Percentiles rank a stretch among this genome's conserved stretches.
phyloP scores from a whole-genome alignment of 1,140 invertebrate genomes.

The Trachymyrmex septentrionalis region DNA sequence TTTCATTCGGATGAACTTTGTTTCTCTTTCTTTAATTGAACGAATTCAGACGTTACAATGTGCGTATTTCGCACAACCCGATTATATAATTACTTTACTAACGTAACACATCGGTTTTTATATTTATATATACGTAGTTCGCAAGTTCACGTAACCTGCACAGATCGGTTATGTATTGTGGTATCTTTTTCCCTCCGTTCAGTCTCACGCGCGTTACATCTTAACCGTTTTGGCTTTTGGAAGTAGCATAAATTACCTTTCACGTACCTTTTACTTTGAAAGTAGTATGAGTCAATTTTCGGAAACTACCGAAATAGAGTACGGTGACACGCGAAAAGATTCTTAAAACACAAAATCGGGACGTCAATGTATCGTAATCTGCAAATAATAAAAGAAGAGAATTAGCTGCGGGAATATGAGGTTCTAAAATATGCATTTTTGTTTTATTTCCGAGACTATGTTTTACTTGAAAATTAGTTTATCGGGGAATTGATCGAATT shows the following conservation, averaged over 20 bases:
- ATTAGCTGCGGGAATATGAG: not conserved
- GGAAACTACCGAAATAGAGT: constrained; percentile 22
- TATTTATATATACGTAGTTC: constrained; percentile 11
- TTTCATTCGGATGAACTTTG: not conserved
- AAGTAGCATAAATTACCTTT: constrained; percentile 5
- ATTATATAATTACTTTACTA: constrained; percentile 66
- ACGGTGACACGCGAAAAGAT: not conserved
- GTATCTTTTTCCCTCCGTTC: not conserved
- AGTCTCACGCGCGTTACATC: not conserved
- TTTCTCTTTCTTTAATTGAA: constrained; percentile 60
- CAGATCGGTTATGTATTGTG: constrained; percentile 46
- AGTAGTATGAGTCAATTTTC: constrained; percentile 18
- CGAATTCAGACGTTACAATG: constrained; percentile 8
- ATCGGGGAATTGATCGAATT: not conserved
- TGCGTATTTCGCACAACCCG: constrained; percentile 46
- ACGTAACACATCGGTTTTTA: constrained; percentile 64
- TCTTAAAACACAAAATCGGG: constrained; percentile 2
- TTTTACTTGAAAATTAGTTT: not conserved
- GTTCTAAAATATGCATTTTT: not conserved
- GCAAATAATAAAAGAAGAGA: not conserved
- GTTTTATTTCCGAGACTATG: not conserved
- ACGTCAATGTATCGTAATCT: not conserved
- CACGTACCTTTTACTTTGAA: constrained; percentile 12
- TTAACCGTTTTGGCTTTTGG: constrained; percentile 10
- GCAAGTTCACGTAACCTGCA: not conserved